phyloP scores from a whole-genome alignment of 2,888 invertebrate genomes.

The Holacanthella duospinosa region DNA sequence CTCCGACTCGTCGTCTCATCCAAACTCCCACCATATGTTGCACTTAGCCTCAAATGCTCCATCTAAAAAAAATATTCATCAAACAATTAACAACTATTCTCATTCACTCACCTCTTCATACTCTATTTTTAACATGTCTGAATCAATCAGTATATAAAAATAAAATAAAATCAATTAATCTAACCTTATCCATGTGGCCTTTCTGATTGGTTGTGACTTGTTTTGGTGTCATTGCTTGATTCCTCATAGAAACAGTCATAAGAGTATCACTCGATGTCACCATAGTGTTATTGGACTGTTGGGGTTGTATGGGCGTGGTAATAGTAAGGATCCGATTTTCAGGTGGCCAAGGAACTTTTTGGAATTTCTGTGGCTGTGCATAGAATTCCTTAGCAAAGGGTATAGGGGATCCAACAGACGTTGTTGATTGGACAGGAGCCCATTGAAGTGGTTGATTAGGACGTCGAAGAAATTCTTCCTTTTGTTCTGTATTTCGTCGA shows the following conservation, averaged over 20 bases:
- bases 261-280: conserved; percentile 1
- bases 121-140: no score
- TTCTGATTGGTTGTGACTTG: no score
- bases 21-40: conserved; percentile 2
- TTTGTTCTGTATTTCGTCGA: conserved; percentile 74
- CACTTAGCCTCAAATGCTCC: conserved; percentile 6
- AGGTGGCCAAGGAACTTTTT: conserved; percentile 62
- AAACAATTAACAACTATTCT: no score
- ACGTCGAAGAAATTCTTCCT: conserved; percentile 74
- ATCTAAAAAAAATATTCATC: no score
- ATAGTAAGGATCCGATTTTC: conserved; percentile 30
- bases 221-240: not conserved
- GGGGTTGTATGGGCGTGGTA: not conserved
- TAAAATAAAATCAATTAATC: no score
- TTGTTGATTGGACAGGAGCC: conserved; percentile 43
- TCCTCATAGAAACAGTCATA: conserved; percentile 3
- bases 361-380: conserved; percentile 64
- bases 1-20: conserved; percentile 7
- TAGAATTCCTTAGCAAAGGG: conserved; percentile 44
- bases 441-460: conserved; percentile 51
- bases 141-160: no score
- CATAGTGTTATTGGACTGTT: no score
- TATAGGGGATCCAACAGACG: not conserved
- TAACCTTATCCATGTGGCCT: not conserved
- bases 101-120: no score